A percentile compares a stretch with the other conserved stretches of the same genome.
These are phyloP conservation scores for Rallus limicola DNA, from an alignment of 2,113 vertebrate genomes.

Conservation along the genomic window DNA sequence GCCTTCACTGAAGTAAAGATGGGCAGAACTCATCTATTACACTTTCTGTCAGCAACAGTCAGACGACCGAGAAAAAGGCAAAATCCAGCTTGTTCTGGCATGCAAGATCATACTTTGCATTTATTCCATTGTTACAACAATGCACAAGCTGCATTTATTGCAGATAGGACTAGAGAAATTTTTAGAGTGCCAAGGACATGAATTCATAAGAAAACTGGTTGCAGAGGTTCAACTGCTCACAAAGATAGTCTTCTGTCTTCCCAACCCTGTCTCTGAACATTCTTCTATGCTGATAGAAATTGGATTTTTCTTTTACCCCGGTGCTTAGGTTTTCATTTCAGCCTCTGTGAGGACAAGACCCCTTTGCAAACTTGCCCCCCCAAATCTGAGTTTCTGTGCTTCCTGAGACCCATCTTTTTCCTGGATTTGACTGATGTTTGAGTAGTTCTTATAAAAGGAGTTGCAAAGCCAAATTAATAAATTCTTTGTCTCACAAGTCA, in stretches of 20 bases:
- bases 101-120: background rate
- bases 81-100: background rate
- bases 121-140: background rate
- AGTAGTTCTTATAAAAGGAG: background rate
- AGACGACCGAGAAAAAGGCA: background rate
- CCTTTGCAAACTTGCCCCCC: background rate
- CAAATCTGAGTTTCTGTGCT: background rate
- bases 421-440: background rate
- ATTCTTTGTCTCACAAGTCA: background rate
- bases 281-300: background rate
- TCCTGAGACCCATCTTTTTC: background rate
- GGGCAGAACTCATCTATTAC: background rate
- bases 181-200: background rate
- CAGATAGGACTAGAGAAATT: background rate
- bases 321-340: background rate
- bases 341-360: background rate
- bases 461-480: background rate
- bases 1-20: background rate
- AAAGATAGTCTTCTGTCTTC: background rate
- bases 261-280: background rate
- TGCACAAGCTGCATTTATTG: background rate
- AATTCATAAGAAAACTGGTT: background rate
- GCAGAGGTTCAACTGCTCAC: background rate
- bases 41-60: background rate
- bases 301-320: background rate